Evolutionary conservation across 2,888 invertebrate species (phyloP).

Genomic region (Torymus aiolomorphi): DNA sequence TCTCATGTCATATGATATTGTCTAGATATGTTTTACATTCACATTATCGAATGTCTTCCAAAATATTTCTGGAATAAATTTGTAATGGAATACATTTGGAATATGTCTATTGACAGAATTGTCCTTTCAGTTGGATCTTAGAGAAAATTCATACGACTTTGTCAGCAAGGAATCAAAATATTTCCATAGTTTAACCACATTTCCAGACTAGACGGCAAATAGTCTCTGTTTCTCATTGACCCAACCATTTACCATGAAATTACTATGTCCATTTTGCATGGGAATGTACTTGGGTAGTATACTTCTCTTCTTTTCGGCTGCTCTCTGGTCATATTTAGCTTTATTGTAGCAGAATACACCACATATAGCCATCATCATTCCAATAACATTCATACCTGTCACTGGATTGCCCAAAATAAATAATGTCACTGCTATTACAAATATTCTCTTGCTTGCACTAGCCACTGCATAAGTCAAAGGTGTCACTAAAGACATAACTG

Average conservation of each 20-base stretch:
- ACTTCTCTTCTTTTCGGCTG: constrained; percentile 76
- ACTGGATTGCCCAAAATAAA: constrained; percentile 94
- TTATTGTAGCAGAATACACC: constrained; percentile 95
- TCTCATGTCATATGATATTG: neutral
- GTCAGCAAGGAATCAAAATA: constrained; percentile 44
- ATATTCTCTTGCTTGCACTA: constrained; percentile 95
- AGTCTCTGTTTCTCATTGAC: constrained; percentile 63
- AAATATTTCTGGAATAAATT: constrained; percentile 45
- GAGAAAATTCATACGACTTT: constrained; percentile 58
- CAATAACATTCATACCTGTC: constrained; percentile 88
- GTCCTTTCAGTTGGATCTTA: constrained; percentile 7
- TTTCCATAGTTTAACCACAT: constrained; percentile 18
- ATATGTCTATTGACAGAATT: constrained; percentile 10
- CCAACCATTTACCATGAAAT: constrained; percentile 69
- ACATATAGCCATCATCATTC: constrained; percentile 92
- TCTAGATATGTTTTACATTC: neutral
- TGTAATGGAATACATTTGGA: neutral
- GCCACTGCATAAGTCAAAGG: constrained; percentile 97
- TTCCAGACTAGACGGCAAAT: constrained; percentile 66
- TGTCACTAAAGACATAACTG: constrained; percentile 92
- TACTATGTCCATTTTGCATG: constrained; percentile 61
- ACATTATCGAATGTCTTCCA: constrained; percentile 1
- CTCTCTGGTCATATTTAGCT: constrained; percentile 84
- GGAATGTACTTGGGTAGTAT: constrained; percentile 72
- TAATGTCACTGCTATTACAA: constrained; percentile 92